phyloP scores from a whole-genome alignment of 1,140 invertebrate genomes.

The Carposina sasakii region DNA sequence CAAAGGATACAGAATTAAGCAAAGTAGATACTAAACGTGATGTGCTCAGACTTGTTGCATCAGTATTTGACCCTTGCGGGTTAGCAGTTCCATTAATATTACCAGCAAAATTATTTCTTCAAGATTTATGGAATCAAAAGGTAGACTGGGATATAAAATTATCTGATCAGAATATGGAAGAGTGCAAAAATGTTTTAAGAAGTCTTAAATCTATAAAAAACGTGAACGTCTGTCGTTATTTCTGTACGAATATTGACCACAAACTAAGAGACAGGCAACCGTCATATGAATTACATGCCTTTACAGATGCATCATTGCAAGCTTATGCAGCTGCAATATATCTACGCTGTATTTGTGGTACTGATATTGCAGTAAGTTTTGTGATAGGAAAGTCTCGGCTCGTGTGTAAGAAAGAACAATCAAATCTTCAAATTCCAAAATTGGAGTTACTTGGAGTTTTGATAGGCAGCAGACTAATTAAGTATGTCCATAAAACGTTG shows the following conservation, averaged over 20 bases:
- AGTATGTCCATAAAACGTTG: slow-evolving; percentile 16
- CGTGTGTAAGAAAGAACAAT: slow-evolving; percentile 19
- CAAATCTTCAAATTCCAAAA: slow-evolving; percentile 21
- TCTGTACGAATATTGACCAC: neutral
- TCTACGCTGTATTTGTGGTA: slow-evolving; percentile 8
- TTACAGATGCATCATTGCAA: slow-evolving; percentile 12
- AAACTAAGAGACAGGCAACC: no score
- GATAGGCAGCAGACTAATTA: slow-evolving; percentile 19
- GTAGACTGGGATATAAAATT: slow-evolving; percentile 19
- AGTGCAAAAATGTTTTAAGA: slow-evolving; percentile 13
- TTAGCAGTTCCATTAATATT: slow-evolving; percentile 17
- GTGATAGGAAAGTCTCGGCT: slow-evolving; percentile 23
- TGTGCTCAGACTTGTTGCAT: slow-evolving; percentile 15
- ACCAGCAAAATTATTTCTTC: slow-evolving; percentile 24
- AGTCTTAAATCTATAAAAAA: slow-evolving; percentile 1
- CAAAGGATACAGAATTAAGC: no score
- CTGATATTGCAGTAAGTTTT: slow-evolving; percentile 10
- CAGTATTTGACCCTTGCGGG: slow-evolving; percentile 23
- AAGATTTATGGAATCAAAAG: slow-evolving; percentile 26
- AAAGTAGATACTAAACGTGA: slow-evolving; percentile 10
- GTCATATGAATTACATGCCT: slow-evolving; percentile 12
- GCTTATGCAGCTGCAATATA: slow-evolving; percentile 23
- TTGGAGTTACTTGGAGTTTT: slow-evolving; percentile 21
- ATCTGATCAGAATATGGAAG: slow-evolving; percentile 2
- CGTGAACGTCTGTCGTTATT: neutral